Evolutionary conservation across 2,113 vertebrate genomes (phyloP), one percentile per base, ranked within the genome.

Genomic region (Sciurus niger): DNA sequence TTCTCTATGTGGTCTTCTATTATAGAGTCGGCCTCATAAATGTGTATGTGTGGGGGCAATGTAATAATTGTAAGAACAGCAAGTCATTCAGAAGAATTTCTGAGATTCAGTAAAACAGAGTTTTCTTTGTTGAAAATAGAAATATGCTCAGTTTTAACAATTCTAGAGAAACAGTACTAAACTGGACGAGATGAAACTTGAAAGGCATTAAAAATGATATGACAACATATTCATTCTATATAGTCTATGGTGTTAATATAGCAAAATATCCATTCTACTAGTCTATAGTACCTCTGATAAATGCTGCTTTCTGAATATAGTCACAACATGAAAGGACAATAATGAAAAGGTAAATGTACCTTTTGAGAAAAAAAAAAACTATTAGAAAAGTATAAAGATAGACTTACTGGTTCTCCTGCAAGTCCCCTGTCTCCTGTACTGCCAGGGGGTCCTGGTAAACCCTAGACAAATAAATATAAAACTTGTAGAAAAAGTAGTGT

Each of bases 371-470:
- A 98, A 96, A 40, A 40, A 40, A 40, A 22, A 40, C 2, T 63
- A 77, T 96, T 78, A 94, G 58, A 85, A 94, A 93, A 60, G 20
- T 55, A 73, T 78, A 79, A 24, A 88, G 82, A 97, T 94, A 95
- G 95, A 99, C 99, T 99, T 98, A 99, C 99, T 96, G 99, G 98
- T 97, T 99, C 99, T 97, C 99, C 99, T 6, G 98, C 96, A 89
- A 98, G 98, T 87, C 99, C 99, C 30, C 80, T 98, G 84, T 99
- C 99, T 96, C 99, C 99, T 18, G 93, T 51, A 97, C 97, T 98
- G 96, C 99, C 99, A 1, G 99, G 97, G 84, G 95, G 88, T 86
- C 99, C 99, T 94, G 98, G 92, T 89, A 98, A 98, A 94, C 99
- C 99, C 99, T 99, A 96, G 58, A 96, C 97, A 98, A 98, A 98